phyloP scores from a whole-genome alignment of 2,113 vertebrate genomes.

The human region DNA sequence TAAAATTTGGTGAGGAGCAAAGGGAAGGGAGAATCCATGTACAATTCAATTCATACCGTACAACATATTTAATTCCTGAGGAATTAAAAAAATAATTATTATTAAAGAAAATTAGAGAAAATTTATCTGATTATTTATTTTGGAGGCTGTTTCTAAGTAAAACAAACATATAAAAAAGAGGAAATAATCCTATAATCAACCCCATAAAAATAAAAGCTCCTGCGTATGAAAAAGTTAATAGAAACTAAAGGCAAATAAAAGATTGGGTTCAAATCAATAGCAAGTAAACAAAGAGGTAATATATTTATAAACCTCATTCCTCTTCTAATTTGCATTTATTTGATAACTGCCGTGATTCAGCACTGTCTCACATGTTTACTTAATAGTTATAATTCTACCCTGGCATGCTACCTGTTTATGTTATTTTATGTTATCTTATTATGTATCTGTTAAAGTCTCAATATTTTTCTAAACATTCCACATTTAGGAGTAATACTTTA shows the following conservation, averaged over 20 bases:
- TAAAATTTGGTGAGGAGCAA: not conserved
- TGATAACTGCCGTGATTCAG: not conserved
- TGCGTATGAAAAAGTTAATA: not conserved
- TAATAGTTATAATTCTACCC: not conserved
- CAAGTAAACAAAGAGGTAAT: not conserved
- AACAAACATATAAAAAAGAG: not conserved
- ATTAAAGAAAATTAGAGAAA: not conserved
- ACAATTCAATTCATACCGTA: not conserved
- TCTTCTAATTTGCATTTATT: conserved; percentile 2
- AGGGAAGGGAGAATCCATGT: fast-evolving
- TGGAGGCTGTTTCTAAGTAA: not conserved
- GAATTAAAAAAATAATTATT: not conserved
- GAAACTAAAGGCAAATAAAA: conserved; percentile 12
- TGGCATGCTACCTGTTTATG: not conserved
- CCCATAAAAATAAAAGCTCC: not conserved
- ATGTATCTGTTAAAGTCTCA: not conserved
- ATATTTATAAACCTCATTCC: not conserved
- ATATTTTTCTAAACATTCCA: not conserved
- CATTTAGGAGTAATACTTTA: not conserved
- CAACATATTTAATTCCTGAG: not conserved
- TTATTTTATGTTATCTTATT: not conserved
- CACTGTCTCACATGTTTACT: not conserved
- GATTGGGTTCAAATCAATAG: not conserved
- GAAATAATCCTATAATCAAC: not conserved
- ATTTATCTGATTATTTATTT: not conserved